Base-by-base conservation (phyloP, 2,113 vertebrate species). In the Thalassarche chlororhynchos region DNA sequence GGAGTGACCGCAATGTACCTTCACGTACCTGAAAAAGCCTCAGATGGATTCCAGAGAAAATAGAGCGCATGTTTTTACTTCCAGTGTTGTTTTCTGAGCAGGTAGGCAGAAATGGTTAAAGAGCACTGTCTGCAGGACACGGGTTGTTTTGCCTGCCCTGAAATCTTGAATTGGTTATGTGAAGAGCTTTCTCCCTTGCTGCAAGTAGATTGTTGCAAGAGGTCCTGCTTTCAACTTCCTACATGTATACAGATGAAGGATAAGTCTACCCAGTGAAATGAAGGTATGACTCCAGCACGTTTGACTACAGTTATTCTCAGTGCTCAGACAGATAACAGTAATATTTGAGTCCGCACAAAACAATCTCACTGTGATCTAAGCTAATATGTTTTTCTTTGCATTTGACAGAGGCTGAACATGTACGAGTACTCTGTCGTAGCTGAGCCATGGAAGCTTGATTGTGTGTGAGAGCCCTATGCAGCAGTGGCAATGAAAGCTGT, bases 361-460 rank as follows among this genome's bases (percentile, higher is more conserved):
- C 1, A 0, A 18, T 66, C 78, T 87, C 44, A 60, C 26, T 65
- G n/a, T 74, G 23, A 10, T 49, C 9, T 32, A 64, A 58, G n/a
- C 10, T 17, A 51, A 10, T 31, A 20, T 5, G 2, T 14, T 64
- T 86, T 70, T 13, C 40, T 52, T 75, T 52, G 20, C 10, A 16
- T 77, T 65, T 69, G 20, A 8, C 5, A 55, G 23, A 9, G 17
- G 15, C 29, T 84, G 44, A 96, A 32, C 12, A 49, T 3, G 3
- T 62, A n/a, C 0, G 1, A 62, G 18, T 32, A 14, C 8, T 10
- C 90, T 14, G 19, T 12, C 1, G 4, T 1, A 46, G 42, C n/a
- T 72, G n/a, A 69, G 40, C 49, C 36, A 20, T 15, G 5, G 51
- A 82, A 76, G 21, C 19, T 3, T 23, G 75, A n/a, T 23, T 51